Conservation (phyloP, 2,888 invertebrate genomes). For the Drosophila lutescens region DNA sequence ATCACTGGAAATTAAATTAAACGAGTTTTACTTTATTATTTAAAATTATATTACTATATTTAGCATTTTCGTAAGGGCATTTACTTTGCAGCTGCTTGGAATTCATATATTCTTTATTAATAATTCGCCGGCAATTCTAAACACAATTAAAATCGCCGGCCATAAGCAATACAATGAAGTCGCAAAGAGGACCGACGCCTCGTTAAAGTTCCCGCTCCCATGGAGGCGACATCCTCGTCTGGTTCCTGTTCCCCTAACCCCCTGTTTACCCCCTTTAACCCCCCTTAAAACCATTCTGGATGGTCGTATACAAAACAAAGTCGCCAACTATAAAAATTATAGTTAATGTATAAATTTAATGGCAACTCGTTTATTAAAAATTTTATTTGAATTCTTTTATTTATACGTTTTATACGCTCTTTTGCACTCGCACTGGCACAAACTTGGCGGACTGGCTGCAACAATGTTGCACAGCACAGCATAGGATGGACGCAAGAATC, state of each 20-base stretch:
- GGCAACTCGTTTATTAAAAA: constrained; percentile 84
- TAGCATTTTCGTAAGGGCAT: constrained; percentile 7
- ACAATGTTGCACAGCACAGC: constrained; percentile 70
- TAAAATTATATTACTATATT: background rate
- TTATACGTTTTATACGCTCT: constrained; percentile 78
- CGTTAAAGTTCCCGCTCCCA: constrained; percentile 57
- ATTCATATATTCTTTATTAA: constrained; percentile 25
- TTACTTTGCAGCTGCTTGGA: constrained; percentile 8
- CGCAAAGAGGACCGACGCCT: constrained; percentile 57
- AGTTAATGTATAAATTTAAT: constrained; percentile 84
- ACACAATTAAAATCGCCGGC: constrained; percentile 60
- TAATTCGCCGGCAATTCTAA: constrained; percentile 56
- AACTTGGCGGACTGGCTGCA: constrained; percentile 52
- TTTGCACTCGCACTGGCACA: constrained; percentile 60
- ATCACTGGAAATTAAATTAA: too few relatives aligned
- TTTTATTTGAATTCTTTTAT: constrained; percentile 83
- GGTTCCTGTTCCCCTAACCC: constrained; percentile 6
- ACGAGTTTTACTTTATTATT: background rate
- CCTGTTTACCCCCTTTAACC: background rate
- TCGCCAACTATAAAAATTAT: constrained; percentile 82
- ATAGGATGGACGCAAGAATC: constrained; percentile 32
- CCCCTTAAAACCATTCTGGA: constrained; percentile 4
- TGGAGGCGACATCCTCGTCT: constrained; percentile 24
- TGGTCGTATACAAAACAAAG: constrained; percentile 71
- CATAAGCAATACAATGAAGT: constrained; percentile 48